Conservation (phyloP, 2,888 invertebrate species). For the Hermodice carunculata region DNA sequence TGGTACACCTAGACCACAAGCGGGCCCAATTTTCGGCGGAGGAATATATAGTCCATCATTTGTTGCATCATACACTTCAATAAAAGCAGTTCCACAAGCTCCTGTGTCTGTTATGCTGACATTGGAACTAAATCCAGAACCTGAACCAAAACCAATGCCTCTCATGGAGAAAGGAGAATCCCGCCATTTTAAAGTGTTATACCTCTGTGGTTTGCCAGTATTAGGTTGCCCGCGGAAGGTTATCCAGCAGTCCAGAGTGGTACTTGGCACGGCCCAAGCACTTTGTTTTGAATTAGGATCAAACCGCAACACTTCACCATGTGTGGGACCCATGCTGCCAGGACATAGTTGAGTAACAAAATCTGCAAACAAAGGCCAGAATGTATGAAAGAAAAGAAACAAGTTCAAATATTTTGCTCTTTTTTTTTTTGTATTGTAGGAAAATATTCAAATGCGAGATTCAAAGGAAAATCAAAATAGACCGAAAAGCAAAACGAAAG, state of each 20-base stretch:
- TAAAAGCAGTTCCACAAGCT: conserved; percentile 26
- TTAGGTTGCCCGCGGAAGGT: conserved; percentile 21
- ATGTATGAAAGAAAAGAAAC: too few relatives aligned
- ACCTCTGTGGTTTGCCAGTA: conserved; percentile 1
- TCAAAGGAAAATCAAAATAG: too few relatives aligned
- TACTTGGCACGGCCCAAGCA: not conserved
- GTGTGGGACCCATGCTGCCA: conserved; percentile 21
- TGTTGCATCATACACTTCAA: conserved; percentile 29
- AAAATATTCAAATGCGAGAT: too few relatives aligned
- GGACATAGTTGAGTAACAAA: conserved; percentile 25
- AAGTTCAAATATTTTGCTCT: too few relatives aligned
- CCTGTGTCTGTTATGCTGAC: conserved; percentile 1
- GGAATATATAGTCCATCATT: conserved; percentile 9
- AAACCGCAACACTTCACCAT: conserved; percentile 24
- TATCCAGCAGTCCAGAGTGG: conserved; percentile 30
- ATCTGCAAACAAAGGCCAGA: too few relatives aligned
- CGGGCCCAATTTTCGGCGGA: conserved; percentile 4
- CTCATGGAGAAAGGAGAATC: not conserved
- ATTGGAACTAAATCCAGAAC: not conserved
- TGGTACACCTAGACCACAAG: conserved; percentile 19
- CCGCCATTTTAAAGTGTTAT: conserved; percentile 9
- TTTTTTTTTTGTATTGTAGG: too few relatives aligned
- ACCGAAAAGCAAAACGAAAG: too few relatives aligned
- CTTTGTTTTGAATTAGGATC: not conserved
- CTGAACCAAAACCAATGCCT: not conserved